Conservation (phyloP, 92 coral and sea anemone species). For the Porites lobata region DNA sequence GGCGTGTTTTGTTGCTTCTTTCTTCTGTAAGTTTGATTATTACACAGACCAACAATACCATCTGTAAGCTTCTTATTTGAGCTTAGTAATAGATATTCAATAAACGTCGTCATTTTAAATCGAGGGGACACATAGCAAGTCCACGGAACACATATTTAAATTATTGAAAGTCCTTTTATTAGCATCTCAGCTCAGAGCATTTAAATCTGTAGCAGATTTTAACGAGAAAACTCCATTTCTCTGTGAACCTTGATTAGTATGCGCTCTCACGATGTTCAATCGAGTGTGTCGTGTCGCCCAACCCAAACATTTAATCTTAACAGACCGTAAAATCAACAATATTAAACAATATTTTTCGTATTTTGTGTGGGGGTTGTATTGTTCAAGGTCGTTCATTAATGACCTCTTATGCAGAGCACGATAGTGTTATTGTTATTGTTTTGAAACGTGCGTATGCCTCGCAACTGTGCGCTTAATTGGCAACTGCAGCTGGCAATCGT, state of each 20-base stretch:
- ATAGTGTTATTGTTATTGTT: constrained; percentile 13
- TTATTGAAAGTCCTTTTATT: not conserved
- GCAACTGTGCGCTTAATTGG: not conserved
- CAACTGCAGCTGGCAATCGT: not conserved
- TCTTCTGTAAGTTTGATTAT: constrained; percentile 8
- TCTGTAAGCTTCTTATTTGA: not conserved
- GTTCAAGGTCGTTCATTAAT: not conserved
- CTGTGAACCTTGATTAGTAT: constrained; percentile 56
- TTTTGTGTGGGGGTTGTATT: constrained; percentile 26
- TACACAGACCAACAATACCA: not conserved
- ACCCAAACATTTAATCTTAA: constrained; percentile 7
- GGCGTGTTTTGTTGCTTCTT: constrained; percentile 4
- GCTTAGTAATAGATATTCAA: not conserved
- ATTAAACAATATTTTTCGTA: constrained; percentile 4
- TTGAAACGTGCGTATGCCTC: not conserved
- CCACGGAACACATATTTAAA: not conserved
- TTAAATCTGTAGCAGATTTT: constrained; percentile 9
- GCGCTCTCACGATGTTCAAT: constrained; percentile 78
- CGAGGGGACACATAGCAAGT: not conserved
- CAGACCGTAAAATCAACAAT: constrained; percentile 54
- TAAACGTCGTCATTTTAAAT: not conserved
- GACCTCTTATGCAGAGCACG: constrained; percentile 23
- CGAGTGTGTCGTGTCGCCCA: constrained; percentile 42
- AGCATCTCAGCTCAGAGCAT: not conserved
- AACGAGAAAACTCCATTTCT: not conserved